A percentile compares a stretch with the other conserved stretches of the same genome.
Conservation (phyloP, 2,888 invertebrate species). For the Amphipoea oculea region DNA sequence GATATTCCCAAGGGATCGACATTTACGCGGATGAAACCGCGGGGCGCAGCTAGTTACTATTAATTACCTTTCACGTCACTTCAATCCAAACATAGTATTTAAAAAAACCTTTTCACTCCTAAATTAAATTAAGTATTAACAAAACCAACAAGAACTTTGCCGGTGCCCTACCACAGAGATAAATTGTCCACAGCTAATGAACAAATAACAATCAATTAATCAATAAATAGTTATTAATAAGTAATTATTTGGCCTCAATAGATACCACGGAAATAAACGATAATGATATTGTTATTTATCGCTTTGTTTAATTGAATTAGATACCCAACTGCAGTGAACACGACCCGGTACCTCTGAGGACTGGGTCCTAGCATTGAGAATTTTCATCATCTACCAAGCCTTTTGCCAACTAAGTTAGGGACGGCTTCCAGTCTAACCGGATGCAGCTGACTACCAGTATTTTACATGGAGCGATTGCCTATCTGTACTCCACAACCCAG, state of each 20-base stretch:
- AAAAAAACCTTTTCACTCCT: background rate
- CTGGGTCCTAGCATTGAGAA: background rate
- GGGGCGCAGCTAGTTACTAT: too few relatives aligned
- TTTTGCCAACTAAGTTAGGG: background rate
- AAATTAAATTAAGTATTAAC: background rate
- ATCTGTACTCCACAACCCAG: background rate
- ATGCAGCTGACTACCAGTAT: background rate
- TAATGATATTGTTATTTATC: constrained; percentile 25
- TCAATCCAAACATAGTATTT: too few relatives aligned
- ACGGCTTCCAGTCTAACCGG: background rate
- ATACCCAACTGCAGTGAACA: constrained; percentile 5
- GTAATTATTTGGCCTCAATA: constrained; percentile 49
- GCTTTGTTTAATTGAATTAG: constrained; percentile 22
- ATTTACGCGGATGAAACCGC: too few relatives aligned
- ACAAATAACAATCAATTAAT: constrained; percentile 47
- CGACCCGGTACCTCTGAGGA: background rate
- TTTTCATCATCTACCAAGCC: background rate
- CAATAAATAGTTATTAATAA: constrained; percentile 36
- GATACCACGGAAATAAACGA: constrained; percentile 42
- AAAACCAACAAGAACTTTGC: constrained; percentile 11
- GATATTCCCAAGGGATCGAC: too few relatives aligned
- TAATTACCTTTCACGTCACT: too few relatives aligned
- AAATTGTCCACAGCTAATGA: constrained; percentile 41
- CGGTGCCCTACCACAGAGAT: constrained; percentile 1
- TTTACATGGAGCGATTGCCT: background rate